These are phyloP conservation scores for Pygathrix nemaeus DNA, from an alignment of 2,113 vertebrate species.

Conservation along the genomic window DNA sequence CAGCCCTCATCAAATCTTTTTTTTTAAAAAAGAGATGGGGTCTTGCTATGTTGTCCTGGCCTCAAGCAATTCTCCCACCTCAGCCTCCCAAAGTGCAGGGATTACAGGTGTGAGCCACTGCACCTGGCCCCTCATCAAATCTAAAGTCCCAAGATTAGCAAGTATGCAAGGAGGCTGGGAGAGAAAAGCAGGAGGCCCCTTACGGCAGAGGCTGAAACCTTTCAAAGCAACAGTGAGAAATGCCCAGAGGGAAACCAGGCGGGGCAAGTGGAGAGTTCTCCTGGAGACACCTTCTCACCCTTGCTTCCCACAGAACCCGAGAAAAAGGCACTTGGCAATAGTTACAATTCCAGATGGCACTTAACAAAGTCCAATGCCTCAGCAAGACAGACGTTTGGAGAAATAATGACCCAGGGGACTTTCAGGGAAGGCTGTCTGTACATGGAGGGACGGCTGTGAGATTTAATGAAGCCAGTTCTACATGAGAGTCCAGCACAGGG, in stretches of 20 bases:
- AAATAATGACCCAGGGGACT: background rate
- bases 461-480: conserved; percentile 3
- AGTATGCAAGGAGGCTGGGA: background rate
- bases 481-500: background rate
- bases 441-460: background rate
- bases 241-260: background rate
- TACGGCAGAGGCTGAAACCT: background rate
- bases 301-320: background rate
- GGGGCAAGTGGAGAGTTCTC: background rate
- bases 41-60: too few species aligned
- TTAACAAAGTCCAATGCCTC: background rate
- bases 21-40: too few species aligned
- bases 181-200: background rate
- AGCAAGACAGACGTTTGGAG: background rate
- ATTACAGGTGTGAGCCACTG: too few species aligned
- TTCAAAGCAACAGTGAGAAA: background rate
- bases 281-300: background rate
- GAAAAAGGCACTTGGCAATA: background rate
- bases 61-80: too few species aligned
- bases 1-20: background rate
- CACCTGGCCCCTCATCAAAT: background rate
- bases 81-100: too few species aligned
- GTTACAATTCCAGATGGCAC: conserved; percentile 1
- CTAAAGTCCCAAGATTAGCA: background rate
- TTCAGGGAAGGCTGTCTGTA: background rate